These are phyloP conservation scores for Neodiprion lecontei DNA, from an alignment of 1,140 invertebrate species.

Conservation along the genomic window DNA sequence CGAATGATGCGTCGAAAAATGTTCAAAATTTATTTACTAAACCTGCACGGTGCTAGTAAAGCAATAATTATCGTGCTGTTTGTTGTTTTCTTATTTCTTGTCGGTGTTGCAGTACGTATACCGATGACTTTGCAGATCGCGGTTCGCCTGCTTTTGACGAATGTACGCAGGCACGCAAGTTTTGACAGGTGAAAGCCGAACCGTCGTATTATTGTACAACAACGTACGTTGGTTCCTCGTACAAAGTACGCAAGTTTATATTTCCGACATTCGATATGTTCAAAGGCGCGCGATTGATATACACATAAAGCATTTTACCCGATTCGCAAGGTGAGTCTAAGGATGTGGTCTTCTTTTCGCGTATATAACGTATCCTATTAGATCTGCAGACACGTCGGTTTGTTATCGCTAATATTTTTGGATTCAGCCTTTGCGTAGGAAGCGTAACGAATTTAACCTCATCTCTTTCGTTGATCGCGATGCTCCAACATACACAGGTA, in stretches of 20 bases:
- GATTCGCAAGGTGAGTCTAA: not conserved
- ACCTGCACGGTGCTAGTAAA: no score
- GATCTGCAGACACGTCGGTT: not conserved
- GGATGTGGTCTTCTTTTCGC: not conserved
- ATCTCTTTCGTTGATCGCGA: not conserved
- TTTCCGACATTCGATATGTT: no score
- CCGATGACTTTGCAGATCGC: not conserved
- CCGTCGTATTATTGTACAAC: not conserved
- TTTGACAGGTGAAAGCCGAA: constrained; percentile 6
- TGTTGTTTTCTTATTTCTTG: not conserved
- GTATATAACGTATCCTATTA: not conserved
- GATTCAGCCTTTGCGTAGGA: not conserved
- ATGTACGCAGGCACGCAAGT: not conserved
- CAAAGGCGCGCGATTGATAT: no score
- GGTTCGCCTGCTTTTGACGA: not conserved
- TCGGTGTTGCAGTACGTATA: not conserved
- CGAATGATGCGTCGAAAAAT: no score
- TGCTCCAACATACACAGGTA: no score
- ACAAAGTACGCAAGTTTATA: not conserved
- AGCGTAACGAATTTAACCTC: not conserved
- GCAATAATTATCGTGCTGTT: not conserved
- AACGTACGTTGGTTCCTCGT: not conserved
- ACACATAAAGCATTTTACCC: not conserved
- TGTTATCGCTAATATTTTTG: not conserved
- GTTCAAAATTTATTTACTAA: no score